Evolutionary conservation across 2,113 vertebrate species (phyloP), one percentile per base, ranked within the genome.

Genomic region (Pseudorhombus dupliciocellatus): DNA sequence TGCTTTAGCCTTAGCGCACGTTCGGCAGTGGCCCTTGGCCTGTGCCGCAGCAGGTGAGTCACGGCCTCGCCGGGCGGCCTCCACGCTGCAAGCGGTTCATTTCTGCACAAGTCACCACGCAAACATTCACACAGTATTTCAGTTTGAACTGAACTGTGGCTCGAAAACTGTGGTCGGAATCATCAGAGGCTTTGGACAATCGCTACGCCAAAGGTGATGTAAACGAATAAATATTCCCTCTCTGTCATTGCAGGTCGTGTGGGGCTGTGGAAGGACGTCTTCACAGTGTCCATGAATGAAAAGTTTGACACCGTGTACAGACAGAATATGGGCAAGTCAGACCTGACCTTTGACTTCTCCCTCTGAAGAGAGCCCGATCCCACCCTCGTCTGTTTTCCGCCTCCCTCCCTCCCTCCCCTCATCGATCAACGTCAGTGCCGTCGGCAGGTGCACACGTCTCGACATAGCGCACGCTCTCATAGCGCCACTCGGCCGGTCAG

Each of bases 201-300:
- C n/a, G 5, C 14, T 11, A 14, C n/a, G 12, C 21, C 11, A 8
- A 21, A 8, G 20, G 21, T 52, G 48, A 37, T n/a, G 7, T n/a
- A 48, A 48, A 37, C 12, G 34, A 37, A 37, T 37, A 37, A 37
- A 37, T 3, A 3, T 10, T 22, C 26, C 20, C 4, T 21, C 18
- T 48, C 21, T 46, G 18, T 70, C 34, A 12, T 42, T 18, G 53
- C 90, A 99, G 97, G 97, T 79, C 90, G 96, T 44, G 95, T 98
- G 4, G 97, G 98, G 62, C 93, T 98, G 44, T 99, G 98, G 98
- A 97, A 98, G 88, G 97, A 99, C 82, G 93, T 99, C 93, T 99
- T 99, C 93, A 99, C 98, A n/a, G 98, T 99, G 73, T 97, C 98
- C 34, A 98, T 99, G 97, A 99, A 98, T 5, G 97, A 99, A 77